Conservation (phyloP, 1,140 invertebrate genomes). For the Drosophila malerkotliana region DNA sequence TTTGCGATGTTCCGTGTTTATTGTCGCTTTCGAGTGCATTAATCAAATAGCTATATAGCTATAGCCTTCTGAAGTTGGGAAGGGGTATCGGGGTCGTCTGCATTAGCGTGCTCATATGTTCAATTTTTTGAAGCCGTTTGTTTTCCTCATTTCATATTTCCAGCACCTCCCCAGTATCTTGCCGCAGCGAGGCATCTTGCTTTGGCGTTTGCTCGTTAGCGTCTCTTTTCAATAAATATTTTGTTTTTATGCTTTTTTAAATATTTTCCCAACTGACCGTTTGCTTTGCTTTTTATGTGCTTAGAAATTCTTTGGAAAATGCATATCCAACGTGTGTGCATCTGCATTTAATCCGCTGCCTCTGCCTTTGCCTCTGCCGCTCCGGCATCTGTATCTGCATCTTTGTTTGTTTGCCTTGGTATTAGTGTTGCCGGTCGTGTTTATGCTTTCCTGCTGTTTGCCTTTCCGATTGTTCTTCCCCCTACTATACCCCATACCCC, state of each 20-base stretch:
- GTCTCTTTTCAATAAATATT: slow-evolving; percentile 78
- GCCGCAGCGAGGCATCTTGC: neutral
- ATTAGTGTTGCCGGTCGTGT: slow-evolving; percentile 70
- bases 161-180: slow-evolving; percentile 1
- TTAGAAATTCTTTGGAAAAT: slow-evolving; percentile 78
- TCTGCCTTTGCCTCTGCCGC: neutral
- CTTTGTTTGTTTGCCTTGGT: slow-evolving; percentile 74
- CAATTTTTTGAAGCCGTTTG: slow-evolving; percentile 48
- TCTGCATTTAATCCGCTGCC: slow-evolving; percentile 16
- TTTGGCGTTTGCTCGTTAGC: slow-evolving; percentile 44
- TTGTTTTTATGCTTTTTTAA: slow-evolving; percentile 82
- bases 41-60: slow-evolving; percentile 66
- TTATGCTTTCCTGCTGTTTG: slow-evolving; percentile 80
- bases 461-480: slow-evolving; percentile 68
- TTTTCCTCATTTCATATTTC: slow-evolving; percentile 41
- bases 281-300: slow-evolving; percentile 72
- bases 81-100: slow-evolving; percentile 1
- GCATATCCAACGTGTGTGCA: slow-evolving; percentile 54
- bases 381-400: slow-evolving; percentile 43
- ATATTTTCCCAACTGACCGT: slow-evolving; percentile 74
- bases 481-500: neutral
- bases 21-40: slow-evolving; percentile 80
- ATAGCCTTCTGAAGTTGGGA: neutral
- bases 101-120: slow-evolving; percentile 68
- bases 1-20: slow-evolving; percentile 61